Evolutionary conservation across 2,888 invertebrate genomes (phyloP), one percentile per base, ranked within the genome.

Genomic region (Acrocyrtus sp.): DNA sequence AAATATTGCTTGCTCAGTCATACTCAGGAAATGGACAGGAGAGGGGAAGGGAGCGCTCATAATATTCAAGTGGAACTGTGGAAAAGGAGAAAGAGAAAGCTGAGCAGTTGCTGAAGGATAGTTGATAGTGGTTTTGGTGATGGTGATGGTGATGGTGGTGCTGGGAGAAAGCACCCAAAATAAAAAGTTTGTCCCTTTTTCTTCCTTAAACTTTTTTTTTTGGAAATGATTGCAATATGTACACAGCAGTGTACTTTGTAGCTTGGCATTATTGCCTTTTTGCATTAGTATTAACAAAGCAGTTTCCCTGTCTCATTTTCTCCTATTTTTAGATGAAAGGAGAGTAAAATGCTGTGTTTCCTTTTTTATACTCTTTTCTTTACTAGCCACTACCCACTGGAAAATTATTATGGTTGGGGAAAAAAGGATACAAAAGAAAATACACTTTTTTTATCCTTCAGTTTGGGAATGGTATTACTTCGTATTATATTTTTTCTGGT

Each of bases 21-120:
- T n/a, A n/a, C n/a, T n/a, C 62, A 70, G 69, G 69, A 70, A 70
- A 70, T 70, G 62, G 68, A 61, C 61, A 54, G 56, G 60, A 67
- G 24, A 48, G 54, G 26, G 24, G 53, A 24, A 19, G 39, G 12
- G 27, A 29, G n/a, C n/a, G n/a, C 10, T 47, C 15, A 29, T 48
- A 26, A 60, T 26, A 63, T n/a, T n/a, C n/a, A n/a, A n/a, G 26
- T 57, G 43, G 57, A 57, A n/a, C n/a, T n/a, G n/a, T n/a, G n/a
- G n/a, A n/a, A n/a, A n/a, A n/a, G n/a, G n/a, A n/a, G n/a, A n/a
- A n/a, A n/a, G n/a, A n/a, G n/a, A n/a, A n/a, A n/a, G n/a, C n/a
- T n/a, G n/a, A n/a, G n/a, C n/a, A n/a, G n/a, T n/a, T n/a, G n/a
- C n/a, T n/a, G n/a, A n/a, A n/a, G n/a, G n/a, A n/a, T n/a, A n/a